These are phyloP conservation scores for Drosophila ustulata DNA, from an alignment of 2,888 invertebrate genomes.

Conservation along the genomic window DNA sequence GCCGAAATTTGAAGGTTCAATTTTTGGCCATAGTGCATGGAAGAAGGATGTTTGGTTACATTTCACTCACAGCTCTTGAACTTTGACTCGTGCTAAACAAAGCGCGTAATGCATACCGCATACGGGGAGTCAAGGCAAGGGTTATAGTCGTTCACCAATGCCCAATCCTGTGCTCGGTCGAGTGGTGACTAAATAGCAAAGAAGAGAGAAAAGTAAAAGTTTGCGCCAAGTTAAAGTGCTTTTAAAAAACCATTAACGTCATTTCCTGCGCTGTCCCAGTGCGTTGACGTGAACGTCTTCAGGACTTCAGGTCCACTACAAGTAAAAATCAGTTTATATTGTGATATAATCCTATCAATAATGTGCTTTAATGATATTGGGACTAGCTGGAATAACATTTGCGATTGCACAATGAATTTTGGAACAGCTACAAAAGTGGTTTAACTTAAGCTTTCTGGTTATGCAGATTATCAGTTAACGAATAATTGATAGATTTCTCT, in stretches of 20 bases:
- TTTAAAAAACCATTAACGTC: slow-evolving; percentile 79
- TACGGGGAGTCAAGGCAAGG: slow-evolving; percentile 59
- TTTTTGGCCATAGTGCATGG: too few species aligned
- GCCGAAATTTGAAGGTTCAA: too few species aligned
- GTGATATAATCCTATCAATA: slow-evolving; percentile 30
- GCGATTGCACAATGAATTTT: slow-evolving; percentile 50
- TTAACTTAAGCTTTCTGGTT: slow-evolving; percentile 5
- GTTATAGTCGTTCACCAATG: slow-evolving; percentile 40
- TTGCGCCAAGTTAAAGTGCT: slow-evolving; percentile 76
- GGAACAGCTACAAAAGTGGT: slow-evolving; percentile 3
- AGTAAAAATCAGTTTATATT: slow-evolving; percentile 6
- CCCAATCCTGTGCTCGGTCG: slow-evolving; percentile 10
- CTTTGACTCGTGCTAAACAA: slow-evolving; percentile 57
- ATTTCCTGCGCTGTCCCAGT: slow-evolving; percentile 66
- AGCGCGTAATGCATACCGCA: slow-evolving; percentile 60
- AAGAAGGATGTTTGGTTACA: slow-evolving; percentile 19
- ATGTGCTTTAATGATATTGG: slow-evolving; percentile 20
- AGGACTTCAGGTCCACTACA: background rate
- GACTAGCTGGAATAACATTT: slow-evolving; percentile 32
- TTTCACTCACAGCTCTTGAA: slow-evolving; percentile 10
- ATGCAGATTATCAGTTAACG: background rate
- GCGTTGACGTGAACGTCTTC: slow-evolving; percentile 6
- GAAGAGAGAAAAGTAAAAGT: slow-evolving; percentile 47
- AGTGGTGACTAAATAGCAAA: slow-evolving; percentile 31
- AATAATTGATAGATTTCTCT: background rate